phyloP scores from a whole-genome alignment of 1,140 invertebrate genomes.

The Hypothenemus hampei region DNA sequence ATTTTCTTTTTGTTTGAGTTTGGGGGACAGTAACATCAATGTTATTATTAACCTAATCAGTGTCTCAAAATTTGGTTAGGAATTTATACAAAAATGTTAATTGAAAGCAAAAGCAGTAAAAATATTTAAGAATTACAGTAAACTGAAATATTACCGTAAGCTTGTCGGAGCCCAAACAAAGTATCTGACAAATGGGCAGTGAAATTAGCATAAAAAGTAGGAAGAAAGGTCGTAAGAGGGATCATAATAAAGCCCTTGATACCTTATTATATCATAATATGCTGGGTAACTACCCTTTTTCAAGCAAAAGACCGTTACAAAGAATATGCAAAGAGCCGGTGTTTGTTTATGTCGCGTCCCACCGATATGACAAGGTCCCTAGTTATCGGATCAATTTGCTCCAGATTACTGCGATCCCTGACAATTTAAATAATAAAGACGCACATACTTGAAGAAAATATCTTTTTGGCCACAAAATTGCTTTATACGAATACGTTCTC shows the following conservation, averaged over 20 bases:
- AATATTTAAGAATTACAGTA: too few relatives aligned
- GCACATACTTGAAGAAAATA: conserved; percentile 15
- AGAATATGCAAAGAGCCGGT: conserved; percentile 41
- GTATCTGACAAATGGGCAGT: conserved; percentile 17
- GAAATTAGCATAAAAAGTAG: conserved; percentile 23
- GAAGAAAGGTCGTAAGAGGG: conserved; percentile 20
- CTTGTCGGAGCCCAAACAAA: conserved; percentile 20
- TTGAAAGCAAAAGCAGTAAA: too few relatives aligned
- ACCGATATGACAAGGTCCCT: conserved; percentile 40
- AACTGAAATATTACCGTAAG: too few relatives aligned
- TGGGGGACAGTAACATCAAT: too few relatives aligned
- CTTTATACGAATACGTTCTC: conserved; percentile 35
- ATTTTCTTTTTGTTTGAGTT: too few relatives aligned
- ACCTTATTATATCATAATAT: conserved; percentile 42
- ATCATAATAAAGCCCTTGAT: conserved; percentile 37
- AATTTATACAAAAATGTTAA: too few relatives aligned
- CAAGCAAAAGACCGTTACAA: conserved; percentile 35
- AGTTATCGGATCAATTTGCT: conserved; percentile 41
- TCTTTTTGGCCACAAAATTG: conserved; percentile 38
- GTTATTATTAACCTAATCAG: too few relatives aligned
- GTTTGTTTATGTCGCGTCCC: conserved; percentile 42
- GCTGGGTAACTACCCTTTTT: conserved; percentile 36
- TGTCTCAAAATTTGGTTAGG: too few relatives aligned
- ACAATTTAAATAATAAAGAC: conserved; percentile 34
- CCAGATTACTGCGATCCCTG: conserved; percentile 40